phyloP scores from a whole-genome alignment of 2,888 invertebrate genomes.

The Ormyrus pomaceus region DNA sequence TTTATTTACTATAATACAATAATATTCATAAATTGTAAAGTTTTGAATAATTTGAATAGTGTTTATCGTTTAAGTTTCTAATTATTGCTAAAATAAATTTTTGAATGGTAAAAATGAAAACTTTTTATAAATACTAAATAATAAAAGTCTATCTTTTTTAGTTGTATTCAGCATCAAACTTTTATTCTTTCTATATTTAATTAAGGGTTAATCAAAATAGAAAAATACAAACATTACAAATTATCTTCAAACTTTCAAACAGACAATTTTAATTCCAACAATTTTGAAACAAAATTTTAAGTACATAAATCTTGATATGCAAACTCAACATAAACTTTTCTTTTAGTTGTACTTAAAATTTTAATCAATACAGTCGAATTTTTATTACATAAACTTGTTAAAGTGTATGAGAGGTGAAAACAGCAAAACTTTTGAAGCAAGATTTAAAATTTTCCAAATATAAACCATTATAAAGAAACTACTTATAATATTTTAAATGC shows the following conservation, averaged over 20 bases:
- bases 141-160: no score
- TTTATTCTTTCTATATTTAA: constrained; percentile 11
- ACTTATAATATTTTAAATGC: constrained; percentile 26
- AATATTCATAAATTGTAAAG: not conserved
- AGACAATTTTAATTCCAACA: constrained; percentile 26
- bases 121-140: no score
- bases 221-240: constrained; percentile 27
- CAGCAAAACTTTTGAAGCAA: constrained; percentile 8
- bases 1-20: no score
- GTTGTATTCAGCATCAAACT: no score
- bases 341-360: constrained; percentile 7
- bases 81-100: no score
- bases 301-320: constrained; percentile 32
- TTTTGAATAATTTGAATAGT: not conserved
- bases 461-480: constrained; percentile 16
- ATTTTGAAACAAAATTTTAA: constrained; percentile 36
- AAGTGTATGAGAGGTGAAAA: constrained; percentile 24
- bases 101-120: no score
- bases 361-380: not conserved
- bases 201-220: constrained; percentile 30
- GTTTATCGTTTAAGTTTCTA: no score
- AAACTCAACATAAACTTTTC: constrained; percentile 15
- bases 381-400: constrained; percentile 27
- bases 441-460: constrained; percentile 14
- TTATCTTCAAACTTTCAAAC: constrained; percentile 15